A percentile compares a stretch with the other conserved stretches of the same genome.
These are phyloP conservation scores for Daphoenositta chrysoptera DNA, from an alignment of 2,113 vertebrate species.

Conservation along the genomic window DNA sequence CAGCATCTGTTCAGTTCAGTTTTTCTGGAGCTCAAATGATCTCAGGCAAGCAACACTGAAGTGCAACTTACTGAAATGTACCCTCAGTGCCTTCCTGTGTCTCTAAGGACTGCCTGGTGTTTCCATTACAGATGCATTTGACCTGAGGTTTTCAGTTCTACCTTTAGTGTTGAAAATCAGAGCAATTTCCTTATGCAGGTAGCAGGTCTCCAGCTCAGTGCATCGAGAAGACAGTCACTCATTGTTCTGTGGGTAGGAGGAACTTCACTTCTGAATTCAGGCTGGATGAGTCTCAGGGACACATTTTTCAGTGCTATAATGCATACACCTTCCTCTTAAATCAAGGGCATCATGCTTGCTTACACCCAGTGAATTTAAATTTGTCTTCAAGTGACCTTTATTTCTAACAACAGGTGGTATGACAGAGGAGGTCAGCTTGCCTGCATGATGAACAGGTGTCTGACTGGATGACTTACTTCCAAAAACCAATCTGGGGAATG, in stretches of 20 bases:
- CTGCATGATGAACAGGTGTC: neutral
- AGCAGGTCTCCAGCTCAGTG: neutral
- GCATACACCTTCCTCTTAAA: neutral
- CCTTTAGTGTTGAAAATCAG: neutral
- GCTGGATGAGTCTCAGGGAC: neutral
- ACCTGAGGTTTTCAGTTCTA: neutral
- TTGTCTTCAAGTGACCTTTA: neutral
- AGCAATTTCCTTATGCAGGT: neutral
- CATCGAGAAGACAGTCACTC: neutral
- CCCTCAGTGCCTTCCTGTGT: neutral
- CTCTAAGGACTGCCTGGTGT: neutral
- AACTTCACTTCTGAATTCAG: neutral
- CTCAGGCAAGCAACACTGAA: neutral
- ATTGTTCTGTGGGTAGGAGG: neutral
- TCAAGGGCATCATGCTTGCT: neutral
- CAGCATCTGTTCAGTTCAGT: slow-evolving; percentile 33
- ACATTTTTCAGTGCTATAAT: neutral
- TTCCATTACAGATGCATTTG: neutral
- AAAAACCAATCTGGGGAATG: neutral
- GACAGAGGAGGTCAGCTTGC: neutral
- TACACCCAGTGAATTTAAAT: neutral
- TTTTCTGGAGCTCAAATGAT: neutral
- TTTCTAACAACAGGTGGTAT: neutral
- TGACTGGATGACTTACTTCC: neutral
- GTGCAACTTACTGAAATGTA: neutral